phyloP scores from a whole-genome alignment of 2,797 vertebrate species.

The Cyprinodon diabolis region DNA sequence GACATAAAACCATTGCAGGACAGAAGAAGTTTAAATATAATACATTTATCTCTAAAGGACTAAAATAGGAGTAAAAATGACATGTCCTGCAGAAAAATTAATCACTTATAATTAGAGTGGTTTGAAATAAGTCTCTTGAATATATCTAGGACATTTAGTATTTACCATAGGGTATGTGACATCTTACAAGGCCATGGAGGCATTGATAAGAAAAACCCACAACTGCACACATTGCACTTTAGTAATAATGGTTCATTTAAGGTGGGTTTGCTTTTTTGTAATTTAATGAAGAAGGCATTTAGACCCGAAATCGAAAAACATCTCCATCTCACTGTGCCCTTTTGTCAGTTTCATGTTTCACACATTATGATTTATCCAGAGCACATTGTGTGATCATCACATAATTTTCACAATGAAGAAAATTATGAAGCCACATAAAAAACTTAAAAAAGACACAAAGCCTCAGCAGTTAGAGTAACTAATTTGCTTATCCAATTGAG shows the following conservation, averaged over 20 bases:
- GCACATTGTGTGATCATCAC: slow-evolving; percentile 44
- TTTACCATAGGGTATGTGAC: neutral
- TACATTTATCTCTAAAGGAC: neutral
- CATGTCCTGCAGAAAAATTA: no score
- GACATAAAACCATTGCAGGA: neutral
- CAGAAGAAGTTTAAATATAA: neutral
- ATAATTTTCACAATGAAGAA: slow-evolving; percentile 37
- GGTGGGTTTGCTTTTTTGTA: neutral
- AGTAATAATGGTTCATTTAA: neutral
- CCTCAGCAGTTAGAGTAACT: slow-evolving; percentile 27
- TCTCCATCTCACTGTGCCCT: slow-evolving; percentile 18
- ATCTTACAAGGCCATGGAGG: neutral
- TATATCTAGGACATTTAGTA: slow-evolving; percentile 1
- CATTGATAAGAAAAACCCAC: slow-evolving; percentile 1
- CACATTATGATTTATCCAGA: slow-evolving; percentile 27
- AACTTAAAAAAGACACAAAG: slow-evolving; percentile 5
- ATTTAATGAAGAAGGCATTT: neutral
- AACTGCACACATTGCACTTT: neutral
- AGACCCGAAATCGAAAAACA: slow-evolving; percentile 15
- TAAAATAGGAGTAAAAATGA: neutral
- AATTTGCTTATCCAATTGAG: slow-evolving; percentile 26
- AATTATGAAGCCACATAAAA: slow-evolving; percentile 27
- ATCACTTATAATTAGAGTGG: no score
- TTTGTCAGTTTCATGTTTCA: slow-evolving; percentile 38
- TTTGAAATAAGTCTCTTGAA: neutral